Conservation (phyloP, 2,113 vertebrate genomes). For the Scalopus aquaticus region DNA sequence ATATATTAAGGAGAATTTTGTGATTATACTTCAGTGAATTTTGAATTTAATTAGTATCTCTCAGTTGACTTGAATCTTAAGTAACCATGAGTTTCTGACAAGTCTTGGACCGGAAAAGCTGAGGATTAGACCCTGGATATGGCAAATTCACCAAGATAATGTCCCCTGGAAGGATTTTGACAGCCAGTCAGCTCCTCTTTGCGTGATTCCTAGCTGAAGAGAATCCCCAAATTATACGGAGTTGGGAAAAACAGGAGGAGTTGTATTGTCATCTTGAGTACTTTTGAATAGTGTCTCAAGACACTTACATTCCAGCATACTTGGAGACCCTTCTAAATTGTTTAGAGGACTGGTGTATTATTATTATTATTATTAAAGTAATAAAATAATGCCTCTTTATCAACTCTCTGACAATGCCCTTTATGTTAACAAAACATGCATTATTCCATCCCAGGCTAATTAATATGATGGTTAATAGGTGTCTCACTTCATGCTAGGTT, state of each 20-base stretch:
- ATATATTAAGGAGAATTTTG: not conserved
- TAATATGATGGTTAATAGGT: conserved; percentile 87
- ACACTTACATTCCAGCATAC: not conserved
- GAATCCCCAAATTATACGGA: not conserved
- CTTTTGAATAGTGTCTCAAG: not conserved
- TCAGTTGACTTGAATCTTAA: not conserved
- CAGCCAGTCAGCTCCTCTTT: not conserved
- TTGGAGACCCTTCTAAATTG: conserved; percentile 55
- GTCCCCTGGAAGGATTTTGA: not conserved
- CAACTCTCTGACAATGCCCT: conserved; percentile 83
- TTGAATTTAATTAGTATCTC: not conserved
- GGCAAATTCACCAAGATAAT: not conserved
- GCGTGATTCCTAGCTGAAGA: not conserved
- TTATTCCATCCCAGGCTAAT: conserved; percentile 87
- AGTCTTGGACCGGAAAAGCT: not conserved
- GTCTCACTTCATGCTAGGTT: conserved; percentile 85
- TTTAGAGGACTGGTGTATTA: conserved; percentile 77
- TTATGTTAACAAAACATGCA: conserved; percentile 86
- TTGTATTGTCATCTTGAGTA: not conserved
- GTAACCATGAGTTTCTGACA: not conserved
- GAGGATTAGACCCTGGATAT: not conserved
- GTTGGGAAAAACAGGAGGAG: not conserved
- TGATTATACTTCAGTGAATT: not conserved
- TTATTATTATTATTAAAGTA: conserved; percentile 84
- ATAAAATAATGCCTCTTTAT: conserved; percentile 84